These are phyloP conservation scores for Sminthurinus signatus DNA, from an alignment of 1,140 invertebrate species.

Conservation along the genomic window DNA sequence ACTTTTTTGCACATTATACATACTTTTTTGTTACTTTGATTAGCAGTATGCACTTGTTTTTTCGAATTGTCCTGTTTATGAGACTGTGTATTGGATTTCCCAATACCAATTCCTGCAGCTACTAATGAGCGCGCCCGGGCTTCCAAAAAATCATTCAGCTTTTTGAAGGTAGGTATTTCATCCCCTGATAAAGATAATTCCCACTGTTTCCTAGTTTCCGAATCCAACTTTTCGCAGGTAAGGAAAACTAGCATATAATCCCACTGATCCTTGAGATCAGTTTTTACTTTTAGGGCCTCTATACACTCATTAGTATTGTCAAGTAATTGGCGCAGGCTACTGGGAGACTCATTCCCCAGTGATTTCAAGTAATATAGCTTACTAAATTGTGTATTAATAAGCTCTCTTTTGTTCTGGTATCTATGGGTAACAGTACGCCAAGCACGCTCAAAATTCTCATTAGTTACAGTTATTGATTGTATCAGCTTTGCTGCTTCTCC, in stretches of 20 bases:
- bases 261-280: not conserved
- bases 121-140: not conserved
- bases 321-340: not conserved
- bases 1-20: too few species aligned
- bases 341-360: not conserved
- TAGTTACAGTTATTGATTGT: not conserved
- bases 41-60: too few species aligned
- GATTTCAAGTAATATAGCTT: not conserved
- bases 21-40: too few species aligned
- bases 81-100: too few species aligned
- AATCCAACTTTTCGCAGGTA: not conserved
- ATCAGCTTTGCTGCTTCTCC: conserved; percentile 4
- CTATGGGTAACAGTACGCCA: not conserved
- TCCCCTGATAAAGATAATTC: not conserved
- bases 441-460: conserved; percentile 8
- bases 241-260: not conserved
- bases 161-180: not conserved
- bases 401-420: conserved; percentile 8
- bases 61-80: too few species aligned
- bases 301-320: conserved; percentile 1
- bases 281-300: not conserved
- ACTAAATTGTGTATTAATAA: not conserved
- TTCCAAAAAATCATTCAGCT: conserved; percentile 7
- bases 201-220: not conserved
- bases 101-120: not conserved